Base-by-base conservation (phyloP, 2,797 vertebrate genomes). In the Dendrocincla fuliginosa region DNA sequence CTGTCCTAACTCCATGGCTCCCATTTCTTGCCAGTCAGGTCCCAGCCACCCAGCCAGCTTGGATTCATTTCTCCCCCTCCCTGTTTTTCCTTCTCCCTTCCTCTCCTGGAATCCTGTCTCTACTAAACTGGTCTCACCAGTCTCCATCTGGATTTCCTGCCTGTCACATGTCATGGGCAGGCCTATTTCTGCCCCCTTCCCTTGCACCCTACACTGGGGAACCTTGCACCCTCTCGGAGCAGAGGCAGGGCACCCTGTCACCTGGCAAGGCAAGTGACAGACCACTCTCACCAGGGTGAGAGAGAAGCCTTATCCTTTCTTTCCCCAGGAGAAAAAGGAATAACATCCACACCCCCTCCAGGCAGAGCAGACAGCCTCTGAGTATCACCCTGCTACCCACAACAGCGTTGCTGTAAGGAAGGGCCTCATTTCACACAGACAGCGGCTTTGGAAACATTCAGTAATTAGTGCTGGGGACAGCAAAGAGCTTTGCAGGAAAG, bases 361-460 rank as follows among this genome's bases (percentile, higher is more conserved):
- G 35, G 41, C 5, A 0, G 44, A 78, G 49, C 46, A 80, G 69
- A 27, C 18, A 37, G 22, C 11, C 3, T 11, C 3, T 0, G 2
- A 77, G 52, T 23, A 55, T 65, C 1, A 1, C 57, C 46, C 59
- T 28, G 44, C 77, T 84, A 24, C 74, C 49, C 84, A 57, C 77
- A 67, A 16, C 25, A 67, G 35, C 9, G 2, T 17, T 0, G 1
- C 32, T 42, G 16, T 46, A 60, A 79, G 0, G 0, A 81, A 84
- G 55, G 39, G 7, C 35, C 53, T 77, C 1, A 0, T 71, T 70
- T 53, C 84, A 71, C 55, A 53, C 32, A 35, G 77, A 20, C 23
- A 2, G 27, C 0, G 3, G 42, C 57, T 92, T 87, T 0, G 3
- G 75, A 94, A 92, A 87, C 50, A 13, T 68, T 76, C 44, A 79